Evolutionary conservation across 2,113 vertebrate species (phyloP).

Genomic region (Serilophus lunatus): DNA sequence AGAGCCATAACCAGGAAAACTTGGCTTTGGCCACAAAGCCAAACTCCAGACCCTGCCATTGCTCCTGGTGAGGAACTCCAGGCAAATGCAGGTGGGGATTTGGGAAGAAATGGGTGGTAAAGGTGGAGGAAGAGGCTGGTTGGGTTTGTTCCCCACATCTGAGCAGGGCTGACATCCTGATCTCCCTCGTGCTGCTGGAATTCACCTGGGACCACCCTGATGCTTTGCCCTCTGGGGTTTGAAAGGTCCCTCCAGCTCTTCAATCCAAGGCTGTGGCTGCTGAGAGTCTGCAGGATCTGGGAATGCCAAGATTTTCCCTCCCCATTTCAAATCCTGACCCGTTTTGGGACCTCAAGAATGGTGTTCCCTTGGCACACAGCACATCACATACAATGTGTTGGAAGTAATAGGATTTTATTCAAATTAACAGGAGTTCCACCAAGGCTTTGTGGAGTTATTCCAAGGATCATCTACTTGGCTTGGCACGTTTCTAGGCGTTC

Average conservation of each 20-base stretch:
- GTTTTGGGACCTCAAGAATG: background rate
- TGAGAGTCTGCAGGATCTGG: background rate
- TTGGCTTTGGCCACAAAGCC: background rate
- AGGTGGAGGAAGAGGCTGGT: background rate
- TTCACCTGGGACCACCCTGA: background rate
- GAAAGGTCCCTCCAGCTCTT: background rate
- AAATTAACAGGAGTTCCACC: background rate
- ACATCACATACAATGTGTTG: too few species aligned
- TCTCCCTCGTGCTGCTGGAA: conserved; percentile 8
- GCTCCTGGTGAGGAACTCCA: background rate
- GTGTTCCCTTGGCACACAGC: fast-evolving
- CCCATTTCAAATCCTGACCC: background rate
- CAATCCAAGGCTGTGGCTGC: background rate
- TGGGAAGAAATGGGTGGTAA: background rate
- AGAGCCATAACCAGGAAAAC: background rate
- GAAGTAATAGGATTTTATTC: background rate
- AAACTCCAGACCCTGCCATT: background rate
- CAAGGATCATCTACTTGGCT: background rate
- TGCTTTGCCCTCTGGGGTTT: conserved; percentile 7
- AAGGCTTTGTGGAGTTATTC: fast-evolving
- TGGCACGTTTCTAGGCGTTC: background rate
- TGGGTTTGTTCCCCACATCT: conserved; percentile 37
- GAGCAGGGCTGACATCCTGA: background rate
- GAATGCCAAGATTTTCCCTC: background rate
- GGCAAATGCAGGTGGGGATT: background rate